Conservation (phyloP, 2,888 invertebrate genomes). For the Xanthorhoe spadicearia region DNA sequence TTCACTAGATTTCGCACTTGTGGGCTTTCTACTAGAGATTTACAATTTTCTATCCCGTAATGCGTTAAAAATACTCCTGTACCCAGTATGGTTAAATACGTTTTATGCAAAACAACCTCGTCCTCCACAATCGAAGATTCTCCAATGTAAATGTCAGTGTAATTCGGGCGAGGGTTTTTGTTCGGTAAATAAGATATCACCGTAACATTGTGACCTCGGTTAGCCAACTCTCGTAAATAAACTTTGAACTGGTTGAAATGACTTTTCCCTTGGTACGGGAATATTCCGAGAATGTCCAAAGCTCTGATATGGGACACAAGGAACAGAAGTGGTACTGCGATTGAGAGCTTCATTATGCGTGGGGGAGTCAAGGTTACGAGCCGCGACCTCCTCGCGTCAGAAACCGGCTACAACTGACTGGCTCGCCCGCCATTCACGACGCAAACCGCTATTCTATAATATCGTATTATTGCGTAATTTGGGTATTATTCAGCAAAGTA, state of each 20-base stretch:
- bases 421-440: neutral
- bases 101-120: conserved; percentile 52
- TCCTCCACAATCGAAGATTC: conserved; percentile 53
- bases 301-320: conserved; percentile 45
- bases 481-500: too few relatives aligned
- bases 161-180: conserved; percentile 77
- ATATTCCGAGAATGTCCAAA: conserved; percentile 86
- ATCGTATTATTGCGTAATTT: too few relatives aligned
- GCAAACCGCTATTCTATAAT: neutral
- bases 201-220: conserved; percentile 87
- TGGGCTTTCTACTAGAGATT: conserved; percentile 62
- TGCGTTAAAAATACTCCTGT: conserved; percentile 51
- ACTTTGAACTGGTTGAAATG: conserved; percentile 88
- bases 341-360: conserved; percentile 51
- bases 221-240: conserved; percentile 84
- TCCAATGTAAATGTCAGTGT: conserved; percentile 80
- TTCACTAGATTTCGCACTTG: conserved; percentile 69
- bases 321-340: conserved; percentile 46
- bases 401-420: conserved; percentile 16
- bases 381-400: conserved; percentile 12
- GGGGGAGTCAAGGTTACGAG: conserved; percentile 30
- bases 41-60: conserved; percentile 67
- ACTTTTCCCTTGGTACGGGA: conserved; percentile 88
- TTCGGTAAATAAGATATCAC: conserved; percentile 87
- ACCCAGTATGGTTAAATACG: conserved; percentile 54